Evolutionary conservation across 2,888 invertebrate genomes (phyloP).

Genomic region (Ectobius pallidus): DNA sequence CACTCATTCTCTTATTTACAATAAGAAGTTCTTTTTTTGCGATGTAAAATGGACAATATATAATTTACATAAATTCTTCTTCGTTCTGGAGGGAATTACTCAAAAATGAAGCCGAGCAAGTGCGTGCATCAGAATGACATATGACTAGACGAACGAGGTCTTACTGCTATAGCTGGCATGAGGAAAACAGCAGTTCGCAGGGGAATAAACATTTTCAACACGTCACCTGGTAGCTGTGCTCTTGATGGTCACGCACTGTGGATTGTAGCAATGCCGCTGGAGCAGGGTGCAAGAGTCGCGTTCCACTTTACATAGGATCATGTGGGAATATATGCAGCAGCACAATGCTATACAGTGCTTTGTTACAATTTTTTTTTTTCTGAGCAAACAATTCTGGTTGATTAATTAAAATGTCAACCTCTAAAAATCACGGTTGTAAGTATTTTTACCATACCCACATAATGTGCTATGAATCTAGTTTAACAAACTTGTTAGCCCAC

Average conservation of each 20-base stretch:
- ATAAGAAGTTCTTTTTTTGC: slow-evolving; percentile 26
- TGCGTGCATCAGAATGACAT: slow-evolving; percentile 23
- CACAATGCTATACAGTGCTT: slow-evolving; percentile 13
- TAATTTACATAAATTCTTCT: slow-evolving; percentile 35
- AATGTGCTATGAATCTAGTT: slow-evolving; percentile 13
- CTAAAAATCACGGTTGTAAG: slow-evolving; percentile 27
- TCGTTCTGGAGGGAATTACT: slow-evolving; percentile 43
- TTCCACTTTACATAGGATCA: neutral
- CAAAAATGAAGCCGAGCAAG: slow-evolving; percentile 37
- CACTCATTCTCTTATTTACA: slow-evolving; percentile 39
- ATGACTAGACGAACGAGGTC: slow-evolving; percentile 38
- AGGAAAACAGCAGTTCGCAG: slow-evolving; percentile 10
- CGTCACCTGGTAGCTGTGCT: too few species aligned
- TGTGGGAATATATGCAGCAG: slow-evolving; percentile 2
- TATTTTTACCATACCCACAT: slow-evolving; percentile 11
- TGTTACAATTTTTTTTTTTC: slow-evolving; percentile 22
- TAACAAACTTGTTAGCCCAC: slow-evolving; percentile 15
- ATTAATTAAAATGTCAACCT: slow-evolving; percentile 17
- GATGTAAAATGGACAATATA: slow-evolving; percentile 39
- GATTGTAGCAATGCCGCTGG: too few species aligned
- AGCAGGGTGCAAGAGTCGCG: too few species aligned
- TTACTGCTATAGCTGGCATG: slow-evolving; percentile 15
- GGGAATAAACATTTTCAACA: neutral
- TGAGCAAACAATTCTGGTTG: slow-evolving; percentile 33
- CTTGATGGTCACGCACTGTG: too few species aligned